Percentiles rank a stretch among this genome's conserved stretches.
Conservation (phyloP, 1,140 invertebrate species). For the Leguminivora glycinivorella region DNA sequence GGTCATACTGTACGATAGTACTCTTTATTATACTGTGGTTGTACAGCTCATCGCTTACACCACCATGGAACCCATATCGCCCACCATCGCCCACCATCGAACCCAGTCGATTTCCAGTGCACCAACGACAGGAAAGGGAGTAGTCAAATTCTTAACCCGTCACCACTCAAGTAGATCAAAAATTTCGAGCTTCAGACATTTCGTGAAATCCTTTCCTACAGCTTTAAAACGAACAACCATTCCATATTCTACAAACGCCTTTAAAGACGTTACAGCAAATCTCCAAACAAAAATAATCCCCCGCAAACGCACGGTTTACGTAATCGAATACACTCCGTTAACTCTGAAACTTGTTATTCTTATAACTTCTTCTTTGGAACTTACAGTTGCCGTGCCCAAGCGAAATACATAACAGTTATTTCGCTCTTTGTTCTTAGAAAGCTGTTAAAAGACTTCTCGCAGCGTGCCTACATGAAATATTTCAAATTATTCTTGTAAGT, state of each 20-base stretch:
- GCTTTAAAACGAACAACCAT: too few species aligned
- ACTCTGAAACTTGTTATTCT: slow-evolving; percentile 16
- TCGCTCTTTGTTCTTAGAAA: slow-evolving; percentile 24
- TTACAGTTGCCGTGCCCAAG: neutral
- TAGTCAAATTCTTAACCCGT: too few species aligned
- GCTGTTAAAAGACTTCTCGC: slow-evolving; percentile 25
- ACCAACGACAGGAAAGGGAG: too few species aligned
- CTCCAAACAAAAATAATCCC: slow-evolving; percentile 4
- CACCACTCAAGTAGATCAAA: too few species aligned
- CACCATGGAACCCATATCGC: too few species aligned
- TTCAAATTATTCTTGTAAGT: neutral
- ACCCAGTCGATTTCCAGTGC: too few species aligned
- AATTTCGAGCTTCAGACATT: too few species aligned
- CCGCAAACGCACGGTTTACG: neutral
- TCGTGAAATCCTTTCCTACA: too few species aligned
- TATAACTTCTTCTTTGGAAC: slow-evolving; percentile 23
- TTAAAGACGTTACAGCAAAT: neutral
- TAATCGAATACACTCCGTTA: slow-evolving; percentile 22
- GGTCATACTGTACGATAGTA: too few species aligned
- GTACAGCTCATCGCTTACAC: too few species aligned
- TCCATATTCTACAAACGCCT: neutral
- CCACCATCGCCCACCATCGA: too few species aligned
- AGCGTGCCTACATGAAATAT: neutral
- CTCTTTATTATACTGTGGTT: too few species aligned
- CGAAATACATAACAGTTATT: slow-evolving; percentile 23